Conservation (phyloP, 2,113 vertebrate genomes). For the Myotis davidii region DNA sequence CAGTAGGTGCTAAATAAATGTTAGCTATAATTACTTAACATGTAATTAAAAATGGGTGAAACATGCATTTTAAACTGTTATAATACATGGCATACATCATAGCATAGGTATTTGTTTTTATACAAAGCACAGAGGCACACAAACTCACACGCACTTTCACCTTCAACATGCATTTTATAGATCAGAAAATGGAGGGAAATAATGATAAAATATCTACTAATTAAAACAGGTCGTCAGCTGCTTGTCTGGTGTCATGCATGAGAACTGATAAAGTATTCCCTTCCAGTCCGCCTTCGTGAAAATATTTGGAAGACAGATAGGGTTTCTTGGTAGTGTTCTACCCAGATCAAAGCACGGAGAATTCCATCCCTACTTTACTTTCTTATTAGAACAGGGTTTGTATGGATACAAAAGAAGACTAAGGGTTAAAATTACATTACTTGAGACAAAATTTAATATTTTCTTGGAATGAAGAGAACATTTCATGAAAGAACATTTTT, state of each 20-base stretch:
- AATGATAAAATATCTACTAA: conserved; percentile 30
- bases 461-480: background rate
- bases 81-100: background rate
- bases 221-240: background rate
- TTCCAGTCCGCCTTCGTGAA: background rate
- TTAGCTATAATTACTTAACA: background rate
- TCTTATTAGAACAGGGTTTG: background rate
- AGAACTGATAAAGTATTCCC: conserved; percentile 37
- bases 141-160: background rate
- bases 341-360: background rate
- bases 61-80: background rate
- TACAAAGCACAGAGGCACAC: background rate
- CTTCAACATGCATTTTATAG: background rate
- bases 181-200: background rate
- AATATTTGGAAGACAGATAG: background rate
- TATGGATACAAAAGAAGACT: background rate
- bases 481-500: background rate
- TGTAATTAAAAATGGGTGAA: background rate
- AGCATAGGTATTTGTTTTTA: background rate
- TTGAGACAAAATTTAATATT: background rate
- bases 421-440: background rate
- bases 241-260: background rate
- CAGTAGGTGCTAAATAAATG: background rate
- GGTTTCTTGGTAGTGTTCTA: background rate
- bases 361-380: background rate